A percentile compares a stretch with the other conserved stretches of the same genome.
phyloP scores from a whole-genome alignment of 2,113 vertebrate species.

The Pterocles orientalis region DNA sequence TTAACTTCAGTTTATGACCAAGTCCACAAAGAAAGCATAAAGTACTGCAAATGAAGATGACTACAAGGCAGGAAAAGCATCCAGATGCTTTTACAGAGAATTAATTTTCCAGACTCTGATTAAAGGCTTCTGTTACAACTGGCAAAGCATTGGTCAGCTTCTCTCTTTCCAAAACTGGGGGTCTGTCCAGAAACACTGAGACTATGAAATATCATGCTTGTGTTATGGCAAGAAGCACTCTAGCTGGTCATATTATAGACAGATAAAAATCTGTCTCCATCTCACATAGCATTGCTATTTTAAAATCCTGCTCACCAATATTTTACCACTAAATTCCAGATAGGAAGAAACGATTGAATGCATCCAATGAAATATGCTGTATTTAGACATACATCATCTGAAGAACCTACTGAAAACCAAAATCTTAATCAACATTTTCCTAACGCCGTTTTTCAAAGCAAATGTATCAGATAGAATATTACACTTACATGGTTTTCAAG shows the following conservation, averaged over 20 bases:
- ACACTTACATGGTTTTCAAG: neutral
- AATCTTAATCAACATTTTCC: neutral
- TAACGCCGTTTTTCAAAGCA: neutral
- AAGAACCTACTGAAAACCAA: neutral
- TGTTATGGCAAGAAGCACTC: neutral
- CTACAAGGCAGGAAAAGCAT: conserved; percentile 36
- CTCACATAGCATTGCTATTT: neutral
- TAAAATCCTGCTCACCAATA: neutral
- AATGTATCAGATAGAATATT: neutral
- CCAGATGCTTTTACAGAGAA: conserved; percentile 47
- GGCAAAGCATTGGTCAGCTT: conserved; percentile 8
- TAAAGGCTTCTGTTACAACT: conserved; percentile 41
- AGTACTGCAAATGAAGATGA: conserved; percentile 44
- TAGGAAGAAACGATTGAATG: neutral
- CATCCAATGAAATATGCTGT: neutral
- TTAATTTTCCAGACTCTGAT: conserved; percentile 43
- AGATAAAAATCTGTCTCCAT: neutral
- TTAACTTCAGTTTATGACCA: conserved; percentile 8
- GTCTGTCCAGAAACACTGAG: neutral
- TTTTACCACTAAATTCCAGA: neutral
- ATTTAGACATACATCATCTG: neutral
- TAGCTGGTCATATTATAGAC: neutral
- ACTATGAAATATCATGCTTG: neutral
- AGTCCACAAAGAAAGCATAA: conserved; percentile 43
- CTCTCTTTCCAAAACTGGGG: conserved; percentile 26